A percentile compares a stretch with the other conserved stretches of the same genome.
phyloP scores from a whole-genome alignment of 2,113 vertebrate species.

The Mormyrus lacerda region DNA sequence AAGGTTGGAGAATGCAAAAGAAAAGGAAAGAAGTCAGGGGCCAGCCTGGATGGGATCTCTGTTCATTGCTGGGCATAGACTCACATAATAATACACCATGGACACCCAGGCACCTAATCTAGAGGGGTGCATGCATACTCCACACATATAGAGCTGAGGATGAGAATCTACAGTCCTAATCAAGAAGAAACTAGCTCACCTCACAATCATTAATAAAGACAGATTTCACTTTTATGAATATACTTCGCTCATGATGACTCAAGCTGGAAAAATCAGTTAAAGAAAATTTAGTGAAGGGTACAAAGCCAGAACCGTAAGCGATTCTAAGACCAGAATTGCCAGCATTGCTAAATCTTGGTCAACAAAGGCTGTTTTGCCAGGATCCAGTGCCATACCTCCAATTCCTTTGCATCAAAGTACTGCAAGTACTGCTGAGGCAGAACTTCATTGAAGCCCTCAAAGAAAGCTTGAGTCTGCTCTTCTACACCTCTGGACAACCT shows the following conservation, averaged over 20 bases:
- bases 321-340: background rate
- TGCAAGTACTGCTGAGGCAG: conserved; percentile 95
- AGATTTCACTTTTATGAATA: background rate
- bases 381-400: conserved; percentile 69
- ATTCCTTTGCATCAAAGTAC: conserved; percentile 95
- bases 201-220: background rate
- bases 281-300: background rate
- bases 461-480: conserved; percentile 95
- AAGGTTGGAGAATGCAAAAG: background rate
- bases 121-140: background rate
- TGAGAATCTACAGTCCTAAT: background rate
- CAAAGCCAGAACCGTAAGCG: background rate
- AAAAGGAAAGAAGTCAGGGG: background rate
- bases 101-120: background rate
- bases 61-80: background rate
- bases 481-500: conserved; percentile 92
- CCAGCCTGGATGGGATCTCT: background rate
- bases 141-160: background rate
- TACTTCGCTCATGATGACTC: background rate
- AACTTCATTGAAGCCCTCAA: conserved; percentile 98
- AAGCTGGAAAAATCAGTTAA: background rate
- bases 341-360: background rate
- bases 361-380: background rate
- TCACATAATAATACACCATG: background rate
- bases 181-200: background rate